Evolutionary conservation across 2,888 invertebrate species (phyloP).

Genomic region (Apamea anceps): DNA sequence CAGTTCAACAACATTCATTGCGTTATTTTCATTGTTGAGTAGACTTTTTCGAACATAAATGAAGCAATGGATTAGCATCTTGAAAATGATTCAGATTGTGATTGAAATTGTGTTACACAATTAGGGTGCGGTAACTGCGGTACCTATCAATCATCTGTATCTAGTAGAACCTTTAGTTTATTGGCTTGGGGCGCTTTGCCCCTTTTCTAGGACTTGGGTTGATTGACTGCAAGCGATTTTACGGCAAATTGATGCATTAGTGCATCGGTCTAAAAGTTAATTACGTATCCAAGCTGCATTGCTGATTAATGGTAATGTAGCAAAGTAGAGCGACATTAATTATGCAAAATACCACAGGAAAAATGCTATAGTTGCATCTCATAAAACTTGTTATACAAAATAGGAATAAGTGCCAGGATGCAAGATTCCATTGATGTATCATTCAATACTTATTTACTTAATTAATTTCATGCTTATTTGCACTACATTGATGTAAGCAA

Average conservation of each 20-base stretch:
- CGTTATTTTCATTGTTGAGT: too few relatives aligned
- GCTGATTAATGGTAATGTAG: neutral
- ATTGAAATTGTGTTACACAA: too few relatives aligned
- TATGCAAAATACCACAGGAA: conserved; percentile 9
- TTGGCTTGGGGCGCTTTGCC: neutral
- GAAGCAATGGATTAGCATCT: too few relatives aligned
- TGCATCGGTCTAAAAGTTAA: neutral
- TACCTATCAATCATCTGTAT: neutral
- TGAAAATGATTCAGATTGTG: too few relatives aligned
- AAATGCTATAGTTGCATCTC: conserved; percentile 7
- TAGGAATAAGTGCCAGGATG: conserved; percentile 1
- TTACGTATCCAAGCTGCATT: neutral
- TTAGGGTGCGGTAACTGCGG: too few relatives aligned
- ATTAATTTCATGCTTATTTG: conserved; percentile 6
- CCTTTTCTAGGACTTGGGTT: neutral
- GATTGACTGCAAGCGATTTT: neutral
- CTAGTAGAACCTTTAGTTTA: neutral
- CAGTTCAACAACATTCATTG: too few relatives aligned
- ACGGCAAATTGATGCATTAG: too few relatives aligned
- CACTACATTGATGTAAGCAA: conserved; percentile 8
- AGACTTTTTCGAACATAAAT: too few relatives aligned
- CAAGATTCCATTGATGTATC: conserved; percentile 27
- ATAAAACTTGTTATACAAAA: conserved; percentile 18
- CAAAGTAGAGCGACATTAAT: conserved; percentile 5
- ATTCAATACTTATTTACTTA: conserved; percentile 17